A percentile compares a stretch with the other conserved stretches of the same genome.
Evolutionary conservation across 2,113 vertebrate genomes (phyloP).

Genomic region (Chlamydotis undulata): DNA sequence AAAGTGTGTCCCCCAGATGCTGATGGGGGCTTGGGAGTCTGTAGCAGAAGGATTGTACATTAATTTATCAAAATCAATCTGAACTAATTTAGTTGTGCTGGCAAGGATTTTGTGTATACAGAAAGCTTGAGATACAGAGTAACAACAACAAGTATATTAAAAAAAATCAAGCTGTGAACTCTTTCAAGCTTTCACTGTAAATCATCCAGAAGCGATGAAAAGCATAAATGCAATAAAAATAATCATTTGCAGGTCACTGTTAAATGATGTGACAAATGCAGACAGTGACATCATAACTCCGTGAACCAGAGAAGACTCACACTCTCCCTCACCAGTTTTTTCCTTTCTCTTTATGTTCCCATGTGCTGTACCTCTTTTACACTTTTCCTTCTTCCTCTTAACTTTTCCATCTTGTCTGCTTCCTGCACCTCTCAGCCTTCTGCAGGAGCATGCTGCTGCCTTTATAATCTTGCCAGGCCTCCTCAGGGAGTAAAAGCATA

Average conservation of each 20-base stretch:
- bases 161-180: not conserved
- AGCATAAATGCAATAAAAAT: conserved; percentile 17
- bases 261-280: not conserved
- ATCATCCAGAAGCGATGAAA: not conserved
- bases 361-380: not conserved
- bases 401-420: not conserved
- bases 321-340: not conserved
- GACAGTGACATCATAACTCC: not conserved
- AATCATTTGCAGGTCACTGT: conserved; percentile 26
- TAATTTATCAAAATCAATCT: not conserved
- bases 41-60: not conserved
- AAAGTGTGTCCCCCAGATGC: not conserved
- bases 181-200: not conserved
- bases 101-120: not conserved
- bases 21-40: not conserved
- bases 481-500: not conserved
- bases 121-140: not conserved
- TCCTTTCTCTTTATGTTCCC: not conserved
- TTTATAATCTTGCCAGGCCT: not conserved
- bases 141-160: not conserved
- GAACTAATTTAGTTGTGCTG: not conserved
- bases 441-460: not conserved
- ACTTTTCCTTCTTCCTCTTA: not conserved
- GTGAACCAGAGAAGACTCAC: not conserved
- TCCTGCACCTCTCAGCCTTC: not conserved